A percentile compares a stretch with the other conserved stretches of the same genome.
Conservation (phyloP, 2,113 vertebrate species). For the Leptosomus discolor region DNA sequence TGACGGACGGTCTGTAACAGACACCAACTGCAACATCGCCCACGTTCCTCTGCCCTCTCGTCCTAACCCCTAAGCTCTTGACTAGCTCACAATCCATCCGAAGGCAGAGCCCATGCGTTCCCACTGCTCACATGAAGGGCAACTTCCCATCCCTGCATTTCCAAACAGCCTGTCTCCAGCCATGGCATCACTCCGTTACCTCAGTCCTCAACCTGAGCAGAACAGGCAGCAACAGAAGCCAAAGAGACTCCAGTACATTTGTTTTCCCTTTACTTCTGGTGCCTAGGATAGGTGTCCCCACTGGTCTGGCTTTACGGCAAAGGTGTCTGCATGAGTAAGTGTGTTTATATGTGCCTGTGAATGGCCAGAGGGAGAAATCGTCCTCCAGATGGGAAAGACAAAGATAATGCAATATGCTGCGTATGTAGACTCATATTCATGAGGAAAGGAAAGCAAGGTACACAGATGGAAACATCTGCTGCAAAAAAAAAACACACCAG, state of each 20-base stretch:
- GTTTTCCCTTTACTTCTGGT: not conserved
- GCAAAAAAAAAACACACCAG: not conserved
- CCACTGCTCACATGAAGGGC: not conserved
- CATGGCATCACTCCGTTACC: not conserved
- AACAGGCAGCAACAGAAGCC: not conserved
- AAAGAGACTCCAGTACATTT: not conserved
- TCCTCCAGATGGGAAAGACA: not conserved
- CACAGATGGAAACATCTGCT: not conserved
- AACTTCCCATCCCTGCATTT: not conserved
- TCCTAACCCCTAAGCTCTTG: not conserved
- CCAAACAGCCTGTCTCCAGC: not conserved
- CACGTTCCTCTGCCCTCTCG: not conserved
- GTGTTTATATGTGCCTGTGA: not conserved
- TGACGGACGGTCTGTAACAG: not conserved
- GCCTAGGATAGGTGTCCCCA: not conserved
- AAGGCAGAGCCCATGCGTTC: not conserved
- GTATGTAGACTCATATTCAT: rapidly evolving
- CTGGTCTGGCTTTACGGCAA: not conserved
- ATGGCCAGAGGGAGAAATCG: not conserved
- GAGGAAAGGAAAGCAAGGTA: not conserved
- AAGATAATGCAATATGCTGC: not conserved
- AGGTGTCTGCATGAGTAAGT: not conserved
- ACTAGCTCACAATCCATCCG: not conserved
- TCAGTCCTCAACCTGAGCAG: not conserved
- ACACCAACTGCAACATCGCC: not conserved